Conservation (phyloP, 2,113 vertebrate species). For the Delphinapterus leucas region DNA sequence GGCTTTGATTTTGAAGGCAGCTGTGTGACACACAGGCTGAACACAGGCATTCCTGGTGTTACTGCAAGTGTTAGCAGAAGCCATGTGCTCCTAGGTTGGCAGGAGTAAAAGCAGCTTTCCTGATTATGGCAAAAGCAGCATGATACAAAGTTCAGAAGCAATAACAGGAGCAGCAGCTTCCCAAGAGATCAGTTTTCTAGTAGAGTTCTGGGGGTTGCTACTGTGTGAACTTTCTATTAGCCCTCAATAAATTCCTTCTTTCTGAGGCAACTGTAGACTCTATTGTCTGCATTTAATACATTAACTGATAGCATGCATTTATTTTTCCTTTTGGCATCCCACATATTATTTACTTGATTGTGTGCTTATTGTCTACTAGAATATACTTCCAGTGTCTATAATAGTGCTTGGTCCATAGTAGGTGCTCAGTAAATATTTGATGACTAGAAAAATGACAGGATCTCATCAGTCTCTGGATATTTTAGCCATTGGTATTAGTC, state of each 20-base stretch:
- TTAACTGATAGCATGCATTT: background rate
- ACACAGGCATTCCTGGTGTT: background rate
- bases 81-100: background rate
- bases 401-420: background rate
- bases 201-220: background rate
- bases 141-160: background rate
- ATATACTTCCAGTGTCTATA: background rate
- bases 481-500: background rate
- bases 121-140: background rate
- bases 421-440: background rate
- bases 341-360: background rate
- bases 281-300: background rate
- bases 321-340: background rate
- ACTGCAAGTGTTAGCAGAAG: background rate
- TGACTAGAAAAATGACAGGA: background rate
- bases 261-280: background rate
- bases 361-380: background rate
- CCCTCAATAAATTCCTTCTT: background rate
- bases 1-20: background rate
- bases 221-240: background rate
- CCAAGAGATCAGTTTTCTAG: background rate
- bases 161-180: background rate
- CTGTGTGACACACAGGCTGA: background rate
- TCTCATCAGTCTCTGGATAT: background rate
- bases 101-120: background rate